phyloP scores from a whole-genome alignment of 2,797 vertebrate species.

The Ataeniobius toweri region DNA sequence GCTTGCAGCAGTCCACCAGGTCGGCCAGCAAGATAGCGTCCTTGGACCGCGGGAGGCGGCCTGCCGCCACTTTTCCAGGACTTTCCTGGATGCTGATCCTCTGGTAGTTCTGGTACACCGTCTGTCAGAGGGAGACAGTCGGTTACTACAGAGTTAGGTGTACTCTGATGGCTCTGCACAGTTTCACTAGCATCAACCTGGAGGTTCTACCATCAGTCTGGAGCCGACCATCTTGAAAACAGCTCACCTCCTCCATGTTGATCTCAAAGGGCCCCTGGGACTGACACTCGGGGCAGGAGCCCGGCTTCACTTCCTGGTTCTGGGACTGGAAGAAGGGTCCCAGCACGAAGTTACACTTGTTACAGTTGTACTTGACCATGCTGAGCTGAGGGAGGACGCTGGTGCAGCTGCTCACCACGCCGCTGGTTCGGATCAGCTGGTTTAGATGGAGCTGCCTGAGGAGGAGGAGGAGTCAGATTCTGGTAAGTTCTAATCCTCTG shows the following conservation, averaged over 20 bases:
- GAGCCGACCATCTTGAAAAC: no score
- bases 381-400: constrained; percentile 96
- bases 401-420: constrained; percentile 95
- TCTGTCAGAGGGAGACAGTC: constrained; percentile 73
- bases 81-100: constrained; percentile 97
- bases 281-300: constrained; percentile 98
- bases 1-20: constrained; percentile 95
- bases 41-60: constrained; percentile 94
- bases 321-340: constrained; percentile 97
- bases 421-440: constrained; percentile 96
- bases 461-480: neutral
- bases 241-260: constrained; percentile 96
- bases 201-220: no score
- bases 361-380: constrained; percentile 98
- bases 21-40: constrained; percentile 95
- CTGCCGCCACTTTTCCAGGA: constrained; percentile 93
- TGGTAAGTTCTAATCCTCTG: no score
- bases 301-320: constrained; percentile 98
- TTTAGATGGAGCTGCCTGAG: constrained; percentile 95
- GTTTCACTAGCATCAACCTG: no score
- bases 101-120: constrained; percentile 98
- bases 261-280: constrained; percentile 95
- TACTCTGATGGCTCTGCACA: no score
- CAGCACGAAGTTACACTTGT: constrained; percentile 94
- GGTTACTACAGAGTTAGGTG: neutral